phyloP scores from a whole-genome alignment of 2,888 invertebrate genomes.

The Diarsia rubi region DNA sequence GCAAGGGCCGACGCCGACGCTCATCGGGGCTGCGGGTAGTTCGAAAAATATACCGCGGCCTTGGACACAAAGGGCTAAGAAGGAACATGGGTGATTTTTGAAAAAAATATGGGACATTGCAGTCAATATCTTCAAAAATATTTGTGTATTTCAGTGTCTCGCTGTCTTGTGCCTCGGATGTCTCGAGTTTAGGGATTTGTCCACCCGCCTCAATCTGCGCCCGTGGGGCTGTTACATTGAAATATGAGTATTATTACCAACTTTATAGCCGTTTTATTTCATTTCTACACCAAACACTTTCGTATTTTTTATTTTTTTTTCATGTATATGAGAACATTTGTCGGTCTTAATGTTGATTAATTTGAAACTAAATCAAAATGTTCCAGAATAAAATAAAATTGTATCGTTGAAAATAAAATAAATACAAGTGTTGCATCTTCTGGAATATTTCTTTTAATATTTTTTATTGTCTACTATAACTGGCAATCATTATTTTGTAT shows the following conservation, averaged over 20 bases:
- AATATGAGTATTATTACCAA: constrained; percentile 78
- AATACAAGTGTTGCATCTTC: neutral
- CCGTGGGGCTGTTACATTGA: constrained; percentile 74
- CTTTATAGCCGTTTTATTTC: constrained; percentile 78
- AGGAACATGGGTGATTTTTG: no score
- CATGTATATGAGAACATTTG: constrained; percentile 61
- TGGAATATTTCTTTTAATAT: neutral
- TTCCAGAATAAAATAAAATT: neutral
- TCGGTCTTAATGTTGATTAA: constrained; percentile 50
- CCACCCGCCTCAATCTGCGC: constrained; percentile 70
- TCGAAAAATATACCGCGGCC: no score
- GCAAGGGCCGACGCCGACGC: no score
- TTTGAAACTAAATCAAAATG: constrained; percentile 27
- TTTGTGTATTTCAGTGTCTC: constrained; percentile 45
- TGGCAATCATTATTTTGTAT: neutral
- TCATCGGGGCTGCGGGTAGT: no score
- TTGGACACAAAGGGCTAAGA: no score
- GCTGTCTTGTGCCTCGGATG: constrained; percentile 32
- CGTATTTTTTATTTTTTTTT: constrained; percentile 70
- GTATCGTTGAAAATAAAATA: neutral
- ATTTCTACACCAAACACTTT: constrained; percentile 72
- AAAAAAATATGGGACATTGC: no score
- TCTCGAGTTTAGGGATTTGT: constrained; percentile 71
- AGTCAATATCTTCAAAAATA: constrained; percentile 52
- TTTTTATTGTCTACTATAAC: neutral